Conservation (phyloP, 2,888 invertebrate genomes). For the Trichacis sp. region DNA sequence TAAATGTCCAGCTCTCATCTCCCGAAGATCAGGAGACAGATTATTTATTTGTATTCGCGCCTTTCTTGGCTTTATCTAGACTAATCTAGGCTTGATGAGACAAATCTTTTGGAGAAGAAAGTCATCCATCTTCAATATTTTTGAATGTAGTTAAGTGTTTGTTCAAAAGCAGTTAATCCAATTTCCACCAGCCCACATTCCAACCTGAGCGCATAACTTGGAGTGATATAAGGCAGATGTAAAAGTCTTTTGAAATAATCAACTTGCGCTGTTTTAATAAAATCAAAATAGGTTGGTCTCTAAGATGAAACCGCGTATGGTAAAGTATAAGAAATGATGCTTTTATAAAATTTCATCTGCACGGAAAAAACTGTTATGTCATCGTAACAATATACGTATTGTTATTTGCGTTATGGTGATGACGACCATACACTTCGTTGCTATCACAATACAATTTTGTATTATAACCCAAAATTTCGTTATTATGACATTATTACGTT, state of each 20-base stretch:
- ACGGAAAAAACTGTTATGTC: too few species aligned
- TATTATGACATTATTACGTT: too few species aligned
- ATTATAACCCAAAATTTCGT: too few species aligned
- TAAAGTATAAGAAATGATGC: conserved; percentile 13
- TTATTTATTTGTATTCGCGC: too few species aligned
- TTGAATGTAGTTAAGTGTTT: conserved; percentile 6
- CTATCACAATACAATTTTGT: too few species aligned
- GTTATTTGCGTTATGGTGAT: too few species aligned
- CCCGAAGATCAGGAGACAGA: too few species aligned
- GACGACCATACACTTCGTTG: too few species aligned
- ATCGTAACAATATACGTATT: too few species aligned
- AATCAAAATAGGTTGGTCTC: not conserved
- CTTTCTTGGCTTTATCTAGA: too few species aligned
- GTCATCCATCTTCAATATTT: not conserved
- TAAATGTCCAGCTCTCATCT: too few species aligned
- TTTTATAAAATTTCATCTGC: conserved; percentile 13
- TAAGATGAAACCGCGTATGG: conserved; percentile 8
- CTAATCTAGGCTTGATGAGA: not conserved
- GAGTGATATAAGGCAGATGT: conserved; percentile 1
- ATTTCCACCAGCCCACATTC: conserved; percentile 15
- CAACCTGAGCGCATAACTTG: conserved; percentile 2
- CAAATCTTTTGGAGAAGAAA: conserved; percentile 1
- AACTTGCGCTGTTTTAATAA: conserved; percentile 7
- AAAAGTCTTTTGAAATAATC: conserved; percentile 13
- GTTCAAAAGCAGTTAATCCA: not conserved